Percentiles rank a stretch among this genome's conserved stretches.
Evolutionary conservation across 1,140 invertebrate species (phyloP).

Genomic region (Conus ventricosus): DNA sequence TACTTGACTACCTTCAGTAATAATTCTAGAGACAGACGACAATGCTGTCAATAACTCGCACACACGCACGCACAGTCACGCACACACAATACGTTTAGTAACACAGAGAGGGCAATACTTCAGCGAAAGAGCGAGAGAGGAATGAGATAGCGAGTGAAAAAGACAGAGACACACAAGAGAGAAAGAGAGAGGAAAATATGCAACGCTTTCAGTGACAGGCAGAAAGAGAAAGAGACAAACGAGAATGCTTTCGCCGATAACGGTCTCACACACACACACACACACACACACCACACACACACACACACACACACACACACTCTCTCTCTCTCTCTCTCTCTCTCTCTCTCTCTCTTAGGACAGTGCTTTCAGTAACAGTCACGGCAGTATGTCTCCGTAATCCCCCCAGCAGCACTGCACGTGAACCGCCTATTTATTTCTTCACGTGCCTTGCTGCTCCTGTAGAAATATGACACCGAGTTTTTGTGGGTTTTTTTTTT

Average conservation of each 20-base stretch:
- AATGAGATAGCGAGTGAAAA: too few species aligned
- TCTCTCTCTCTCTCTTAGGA: too few species aligned
- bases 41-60: background rate
- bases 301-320: background rate
- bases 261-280: background rate
- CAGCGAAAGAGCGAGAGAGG: too few species aligned
- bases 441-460: background rate
- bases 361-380: too few species aligned
- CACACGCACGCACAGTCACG: constrained; percentile 16
- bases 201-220: too few species aligned
- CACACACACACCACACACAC: constrained; percentile 7
- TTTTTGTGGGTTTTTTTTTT: too few species aligned
- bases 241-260: background rate
- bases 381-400: background rate
- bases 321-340: too few species aligned
- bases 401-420: background rate
- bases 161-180: constrained; percentile 6
- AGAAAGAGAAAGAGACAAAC: background rate
- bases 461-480: background rate
- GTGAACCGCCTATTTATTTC: background rate
- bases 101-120: too few species aligned
- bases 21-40: too few species aligned
- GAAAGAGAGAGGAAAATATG: background rate
- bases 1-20: background rate
- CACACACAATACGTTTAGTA: background rate